phyloP scores from a whole-genome alignment of 2,113 vertebrate species.

The Thalassarche chlororhynchos region DNA sequence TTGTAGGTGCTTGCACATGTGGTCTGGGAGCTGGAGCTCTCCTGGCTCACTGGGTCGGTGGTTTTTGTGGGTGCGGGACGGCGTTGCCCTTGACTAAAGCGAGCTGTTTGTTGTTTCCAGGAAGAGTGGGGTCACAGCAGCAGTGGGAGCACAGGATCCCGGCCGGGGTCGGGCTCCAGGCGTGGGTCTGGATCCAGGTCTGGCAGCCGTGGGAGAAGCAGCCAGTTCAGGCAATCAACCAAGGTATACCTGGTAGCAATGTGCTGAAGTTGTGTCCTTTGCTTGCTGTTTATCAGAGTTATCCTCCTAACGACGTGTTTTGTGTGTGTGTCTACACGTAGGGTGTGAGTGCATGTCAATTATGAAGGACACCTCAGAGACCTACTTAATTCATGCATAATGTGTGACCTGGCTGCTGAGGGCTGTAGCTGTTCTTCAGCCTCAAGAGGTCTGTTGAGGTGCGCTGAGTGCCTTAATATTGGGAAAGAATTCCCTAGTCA shows the following conservation, averaged over 20 bases:
- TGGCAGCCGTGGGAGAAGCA: conserved; percentile 79
- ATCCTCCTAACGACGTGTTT: fast-evolving
- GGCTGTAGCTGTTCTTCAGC: neutral
- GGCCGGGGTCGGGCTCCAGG: conserved; percentile 77
- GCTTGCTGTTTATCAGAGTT: neutral
- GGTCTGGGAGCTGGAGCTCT: neutral
- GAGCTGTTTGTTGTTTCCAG: conserved; percentile 62
- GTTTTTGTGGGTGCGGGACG: fast-evolving
- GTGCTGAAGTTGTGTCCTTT: neutral
- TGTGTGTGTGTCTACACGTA: neutral
- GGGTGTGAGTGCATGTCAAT: neutral
- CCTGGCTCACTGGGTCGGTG: fast-evolving
- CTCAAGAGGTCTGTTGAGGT: neutral
- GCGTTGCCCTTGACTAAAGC: neutral
- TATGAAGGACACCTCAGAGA: neutral
- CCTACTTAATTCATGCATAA: neutral
- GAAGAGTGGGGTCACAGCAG: conserved; percentile 87
- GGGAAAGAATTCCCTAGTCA: neutral
- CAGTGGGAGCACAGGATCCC: conserved; percentile 82
- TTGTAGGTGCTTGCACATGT: fast-evolving
- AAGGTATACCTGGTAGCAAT: conserved; percentile 68
- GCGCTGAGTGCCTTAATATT: neutral
- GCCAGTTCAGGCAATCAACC: conserved; percentile 74
- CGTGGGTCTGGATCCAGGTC: conserved; percentile 80
- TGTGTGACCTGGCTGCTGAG: neutral